A percentile compares a stretch with the other conserved stretches of the same genome.
Evolutionary conservation across 2,797 vertebrate genomes (phyloP).

Genomic region (Calcarius lapponicus): DNA sequence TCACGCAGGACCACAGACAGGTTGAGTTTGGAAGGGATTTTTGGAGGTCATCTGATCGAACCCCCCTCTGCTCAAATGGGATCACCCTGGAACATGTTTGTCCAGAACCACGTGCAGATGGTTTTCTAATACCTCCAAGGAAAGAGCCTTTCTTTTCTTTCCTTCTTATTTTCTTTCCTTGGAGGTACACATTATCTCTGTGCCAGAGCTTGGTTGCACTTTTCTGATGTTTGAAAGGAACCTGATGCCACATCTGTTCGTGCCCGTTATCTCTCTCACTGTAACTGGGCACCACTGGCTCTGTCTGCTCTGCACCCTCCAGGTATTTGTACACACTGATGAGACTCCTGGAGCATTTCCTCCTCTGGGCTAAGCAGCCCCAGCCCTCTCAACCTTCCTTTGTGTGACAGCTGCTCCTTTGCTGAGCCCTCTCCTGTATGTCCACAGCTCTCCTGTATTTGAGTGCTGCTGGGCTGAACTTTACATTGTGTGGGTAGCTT

Average conservation of each 20-base stretch:
- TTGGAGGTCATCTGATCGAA: neutral
- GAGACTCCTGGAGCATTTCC: neutral
- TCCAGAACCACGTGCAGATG: neutral
- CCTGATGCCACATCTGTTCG: neutral
- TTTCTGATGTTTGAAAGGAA: neutral
- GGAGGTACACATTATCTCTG: neutral
- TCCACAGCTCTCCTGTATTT: rapidly evolving
- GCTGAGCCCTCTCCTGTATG: neutral
- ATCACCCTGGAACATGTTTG: neutral
- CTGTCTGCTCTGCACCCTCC: neutral
- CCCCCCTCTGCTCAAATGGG: rapidly evolving
- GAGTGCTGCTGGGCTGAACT: neutral
- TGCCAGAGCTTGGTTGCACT: neutral
- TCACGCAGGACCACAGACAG: neutral
- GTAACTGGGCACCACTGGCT: neutral
- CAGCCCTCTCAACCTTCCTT: neutral
- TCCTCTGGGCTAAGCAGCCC: neutral
- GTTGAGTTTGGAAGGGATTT: neutral
- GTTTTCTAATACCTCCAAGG: neutral
- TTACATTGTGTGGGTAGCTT: neutral
- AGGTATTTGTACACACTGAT: neutral
- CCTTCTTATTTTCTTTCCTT: too few relatives aligned
- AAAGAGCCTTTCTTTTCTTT: neutral
- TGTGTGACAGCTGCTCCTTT: neutral
- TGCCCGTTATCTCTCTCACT: neutral